Evolutionary conservation across 2,888 invertebrate species (phyloP).

Genomic region (Elysia crispata): DNA sequence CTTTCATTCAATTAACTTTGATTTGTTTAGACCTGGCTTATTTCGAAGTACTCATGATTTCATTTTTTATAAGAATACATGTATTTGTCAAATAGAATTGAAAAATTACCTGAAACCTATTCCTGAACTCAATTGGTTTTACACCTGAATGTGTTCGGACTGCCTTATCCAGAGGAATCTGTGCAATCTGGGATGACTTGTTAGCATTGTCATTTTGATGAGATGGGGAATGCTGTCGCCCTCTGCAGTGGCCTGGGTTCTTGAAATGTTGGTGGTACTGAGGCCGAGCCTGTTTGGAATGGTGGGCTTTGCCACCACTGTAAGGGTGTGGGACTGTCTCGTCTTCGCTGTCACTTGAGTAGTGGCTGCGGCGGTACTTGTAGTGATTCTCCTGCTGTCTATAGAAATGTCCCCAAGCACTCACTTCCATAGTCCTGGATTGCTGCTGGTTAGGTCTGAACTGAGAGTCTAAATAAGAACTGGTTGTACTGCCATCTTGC

Average conservation of each 20-base stretch:
- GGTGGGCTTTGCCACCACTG: neutral
- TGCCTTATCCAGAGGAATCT: neutral
- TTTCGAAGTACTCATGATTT: too few species aligned
- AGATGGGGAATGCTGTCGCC: slow-evolving; percentile 28
- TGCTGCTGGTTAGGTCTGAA: neutral
- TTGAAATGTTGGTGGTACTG: neutral
- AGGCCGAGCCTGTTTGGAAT: neutral
- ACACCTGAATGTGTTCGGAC: slow-evolving; percentile 55
- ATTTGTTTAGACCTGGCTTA: too few species aligned
- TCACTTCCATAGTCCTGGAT: slow-evolving; percentile 51
- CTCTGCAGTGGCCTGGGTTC: slow-evolving; percentile 1
- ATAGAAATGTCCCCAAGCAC: slow-evolving; percentile 69
- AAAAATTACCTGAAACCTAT: slow-evolving; percentile 65
- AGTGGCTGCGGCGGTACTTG: slow-evolving; percentile 69
- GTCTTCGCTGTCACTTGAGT: slow-evolving; percentile 71
- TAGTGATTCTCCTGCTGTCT: slow-evolving; percentile 61
- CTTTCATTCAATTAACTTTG: too few species aligned
- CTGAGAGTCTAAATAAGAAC: too few species aligned
- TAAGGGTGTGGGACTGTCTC: slow-evolving; percentile 48
- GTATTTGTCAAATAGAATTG: too few species aligned
- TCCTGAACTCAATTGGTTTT: slow-evolving; percentile 66
- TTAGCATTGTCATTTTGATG: neutral
- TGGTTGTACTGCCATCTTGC: too few species aligned
- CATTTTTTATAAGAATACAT: too few species aligned
- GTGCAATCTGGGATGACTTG: neutral